Base-by-base conservation (phyloP, 2,888 invertebrate species). In the Pristionchus exspectatus region DNA sequence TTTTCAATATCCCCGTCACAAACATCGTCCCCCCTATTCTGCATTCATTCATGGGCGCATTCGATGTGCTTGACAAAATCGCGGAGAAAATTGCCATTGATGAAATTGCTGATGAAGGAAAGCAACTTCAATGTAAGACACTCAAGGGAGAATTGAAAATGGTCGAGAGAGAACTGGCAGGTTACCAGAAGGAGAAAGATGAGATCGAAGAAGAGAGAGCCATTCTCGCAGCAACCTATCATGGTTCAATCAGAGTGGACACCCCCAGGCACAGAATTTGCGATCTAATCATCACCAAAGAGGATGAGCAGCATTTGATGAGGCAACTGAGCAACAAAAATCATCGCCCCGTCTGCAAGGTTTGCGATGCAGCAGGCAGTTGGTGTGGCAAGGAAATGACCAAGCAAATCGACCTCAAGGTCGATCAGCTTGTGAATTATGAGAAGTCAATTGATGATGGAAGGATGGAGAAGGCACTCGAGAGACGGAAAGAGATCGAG, bases 21-120 rank as follows among this genome's bases (percentile, higher is more conserved):
- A 74, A 74, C 30, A 12, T 21, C 30, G 12, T 74, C 30, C 74
- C 74, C 12, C 74, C 74, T 21, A 5, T 27, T 33, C 74, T 74
- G 74, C 74, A 74, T 30, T 33, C 74, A 14, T 74, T 74, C 38
- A 74, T 74, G 74, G 74, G 74, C 24, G 74, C 74, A 30, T 74
- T 74, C 74, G 10, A 30, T 12, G 38, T 74, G 4, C 16, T 74
- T 24, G 74, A 74, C 24, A 30, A 74, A 30, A 30, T 74, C 9
- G 74, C 74, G 5, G 74, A 74, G 18, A 30, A 27, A 33, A 12
- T 74, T 3, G 74, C 74, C 10, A 33, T 74, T 16, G 24, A 74
- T 74, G 74, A 74, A 33, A 18, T 12, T 4, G 12, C 30, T 18
- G 38, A 74, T 27, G 74, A 74, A 24, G 18, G 21, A 14, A 63